Base-by-base conservation (phyloP, 2,888 invertebrate genomes). In the Hemithea aestivaria region DNA sequence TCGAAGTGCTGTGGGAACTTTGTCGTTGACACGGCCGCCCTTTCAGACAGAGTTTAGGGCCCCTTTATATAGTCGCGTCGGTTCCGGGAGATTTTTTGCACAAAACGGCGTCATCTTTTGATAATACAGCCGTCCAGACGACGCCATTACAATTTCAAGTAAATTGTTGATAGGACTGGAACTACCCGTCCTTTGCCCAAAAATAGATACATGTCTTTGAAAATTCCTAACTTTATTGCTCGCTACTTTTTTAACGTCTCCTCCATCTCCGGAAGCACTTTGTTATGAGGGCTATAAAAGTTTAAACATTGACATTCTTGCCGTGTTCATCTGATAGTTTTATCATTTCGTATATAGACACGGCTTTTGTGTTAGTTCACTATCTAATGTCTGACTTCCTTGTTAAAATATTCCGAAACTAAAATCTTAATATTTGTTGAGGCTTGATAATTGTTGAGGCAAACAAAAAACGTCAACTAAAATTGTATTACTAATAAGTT, bases 271-370 rank as follows among this genome's bases (percentile, higher is more conserved):
- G 66, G 67, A 66, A 73, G 63, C 62, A 56, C 58, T 65, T 60
- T 62, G 52, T 65, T 62, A 61, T 59, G 58, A 56, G 53, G 52
- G 49, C 51, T 56, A 62, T 70, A 64, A 68, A 67, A 69, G 16
- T 53, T 62, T 34, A 37, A 61, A 57, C 39, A 35, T 40, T 26
- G 26, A 20, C 32, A 32, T 41, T 40, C 27, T 44, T 31, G 11
- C 35, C 33, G 25, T 34, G 12, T 22, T 39, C 21, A 9, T 16
- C 16, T 16, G 21, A 21, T 22, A 11, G 27, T 31, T 37, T 37
- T 37, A 40, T 41, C 26, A 36, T 32, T 24, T 40, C 20, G 23
- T 27, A 35, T 12, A 16, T 26, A 16, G 22, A 25, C 11, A 27
- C 29, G 16, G 20, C 23, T 21, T 37, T 22, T 33, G 24, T 21